Evolutionary conservation across 1,140 invertebrate species (phyloP), one percentile per base, ranked within the genome.

Genomic region (Temnothorax longispinosus): DNA sequence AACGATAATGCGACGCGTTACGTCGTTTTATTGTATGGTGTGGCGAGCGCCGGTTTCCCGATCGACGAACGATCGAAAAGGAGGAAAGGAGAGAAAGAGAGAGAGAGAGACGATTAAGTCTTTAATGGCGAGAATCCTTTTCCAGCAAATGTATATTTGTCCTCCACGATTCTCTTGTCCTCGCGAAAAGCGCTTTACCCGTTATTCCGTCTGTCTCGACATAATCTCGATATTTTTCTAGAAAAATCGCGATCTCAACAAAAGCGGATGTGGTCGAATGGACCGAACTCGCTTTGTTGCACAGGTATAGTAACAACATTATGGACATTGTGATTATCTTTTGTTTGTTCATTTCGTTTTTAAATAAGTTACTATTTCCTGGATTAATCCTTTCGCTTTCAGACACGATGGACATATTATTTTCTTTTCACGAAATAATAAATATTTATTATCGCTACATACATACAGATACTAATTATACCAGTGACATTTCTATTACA

Each of bases 141-240:
- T 84, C 15, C 69, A 35, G 5, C 38, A 41, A 84, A 84, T 84
- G 69, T 84, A 84, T 75, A 84, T 84, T 84, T 75, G 80, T 75
- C 44, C 54, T 50, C 69, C 54, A 67, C 80, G 41, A 84, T 50
- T 44, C 67, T 74, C 80, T 47, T 47, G 38, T 60, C 69, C 69
- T 60, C 69, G 69, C 44, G 80, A 38, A 60, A 84, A 60, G 41
- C 80, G 54, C 80, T 84, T 84, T 84, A 75, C 54, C 80, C 80
- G 41, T 84, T 84, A 84, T 75, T 54, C 54, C 69, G 41, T 75
- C 80, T 74, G 27, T 60, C 71, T 44, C 69, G 21, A 74, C 80
- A 32, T 75, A 75, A 84, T 84, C 80, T 84, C 80, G 54, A 75
- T 84, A 84, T 84, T 84, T 82, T 75, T 84, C 69, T 60, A 74